Base-by-base conservation (phyloP, 2,888 invertebrate genomes). In the Dryobota labecula region DNA sequence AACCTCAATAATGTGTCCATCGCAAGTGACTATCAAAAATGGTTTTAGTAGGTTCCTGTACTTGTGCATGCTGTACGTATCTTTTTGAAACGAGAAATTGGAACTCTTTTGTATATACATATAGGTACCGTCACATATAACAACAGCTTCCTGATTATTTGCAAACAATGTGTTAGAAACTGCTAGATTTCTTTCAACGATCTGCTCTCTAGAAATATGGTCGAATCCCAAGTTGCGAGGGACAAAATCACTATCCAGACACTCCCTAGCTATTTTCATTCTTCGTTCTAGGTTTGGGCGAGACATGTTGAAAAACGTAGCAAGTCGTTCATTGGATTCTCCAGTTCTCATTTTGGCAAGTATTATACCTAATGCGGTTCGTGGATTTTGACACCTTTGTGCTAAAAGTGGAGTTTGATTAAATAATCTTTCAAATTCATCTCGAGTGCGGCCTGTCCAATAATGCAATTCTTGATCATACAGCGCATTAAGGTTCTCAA, bases 1-100 rank as follows among this genome's bases (percentile, higher is more conserved):
- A 47, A 61, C 15, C 3, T 61, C n/a, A 6, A 61, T 47, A 47
- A 47, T 61, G 33, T 47, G 45, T 7, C 61, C 45, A 33, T 61
- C 61, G 15, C 61, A 33, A 33, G 61, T 61, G 24, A 47, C n/a
- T n/a, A n/a, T n/a, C n/a, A n/a, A n/a, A n/a, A n/a, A n/a, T n/a
- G n/a, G n/a, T n/a, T n/a, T n/a, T n/a, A n/a, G n/a, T n/a, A n/a
- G n/a, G n/a, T n/a, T n/a, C n/a, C n/a, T n/a, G n/a, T n/a, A 57
- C 70, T 70, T 49, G 73, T 54, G 58, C 62, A 65, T 24, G 67
- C 71, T 18, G 69, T 73, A 27, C 65, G 69, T 49, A 66, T 27
- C 27, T 58, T 58, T 58, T 38, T 58, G 43, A 58, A 58, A 58
- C 18, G 58, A 27, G 58, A 58, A 58, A 27, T n/a, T n/a, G n/a